Base-by-base conservation (phyloP, 2,113 vertebrate species). In the Paraplagusia blochii region DNA sequence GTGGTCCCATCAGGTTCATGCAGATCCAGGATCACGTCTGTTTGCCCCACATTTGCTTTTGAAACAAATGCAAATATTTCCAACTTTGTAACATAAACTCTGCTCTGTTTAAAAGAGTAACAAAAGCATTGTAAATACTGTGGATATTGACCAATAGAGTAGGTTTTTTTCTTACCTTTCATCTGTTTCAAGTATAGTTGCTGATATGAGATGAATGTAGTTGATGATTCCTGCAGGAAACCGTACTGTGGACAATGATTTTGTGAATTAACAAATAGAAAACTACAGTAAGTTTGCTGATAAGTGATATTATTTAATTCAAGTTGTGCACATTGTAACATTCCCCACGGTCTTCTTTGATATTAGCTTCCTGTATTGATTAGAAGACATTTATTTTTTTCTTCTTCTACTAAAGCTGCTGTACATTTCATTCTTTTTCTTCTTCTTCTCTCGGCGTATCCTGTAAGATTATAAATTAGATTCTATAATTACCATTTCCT, bases 91-190 rank as follows among this genome's bases (percentile, higher is more conserved):
- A 72, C 59, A 48, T 80, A 69, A 70, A 56, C 52, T 79, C 65
- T 81, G 73, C 79, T 85, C 83, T 83, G 83, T 87, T 85, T 81
- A 80, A 85, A 81, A 81, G 82, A 88, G 84, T 79, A 69, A 74
- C 65, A 66, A 48, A 63, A 73, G 53, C 82, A 70, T 81, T 83
- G 80, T 87, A 83, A 67, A 87, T 83, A 82, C 53, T 63, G 67
- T 76, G 70, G 54, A 73, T 65, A 59, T 56, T 72, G 58, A 78
- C 43, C 68, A 44, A 63, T 69, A 69, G 71, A 52, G 60, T 55
- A 67, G 36, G 51, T 82, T 85, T 76, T 85, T 76, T 29, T 29
- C 79, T 76, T 79, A 67, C 64, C 54, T 65, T 61, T 43, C 77
- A 64, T 66, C 49, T 69, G 69, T 75, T 80, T 53, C 35, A 52